Evolutionary conservation across 2,113 vertebrate species (phyloP).

Genomic region (Poeciliopsis retropinna): DNA sequence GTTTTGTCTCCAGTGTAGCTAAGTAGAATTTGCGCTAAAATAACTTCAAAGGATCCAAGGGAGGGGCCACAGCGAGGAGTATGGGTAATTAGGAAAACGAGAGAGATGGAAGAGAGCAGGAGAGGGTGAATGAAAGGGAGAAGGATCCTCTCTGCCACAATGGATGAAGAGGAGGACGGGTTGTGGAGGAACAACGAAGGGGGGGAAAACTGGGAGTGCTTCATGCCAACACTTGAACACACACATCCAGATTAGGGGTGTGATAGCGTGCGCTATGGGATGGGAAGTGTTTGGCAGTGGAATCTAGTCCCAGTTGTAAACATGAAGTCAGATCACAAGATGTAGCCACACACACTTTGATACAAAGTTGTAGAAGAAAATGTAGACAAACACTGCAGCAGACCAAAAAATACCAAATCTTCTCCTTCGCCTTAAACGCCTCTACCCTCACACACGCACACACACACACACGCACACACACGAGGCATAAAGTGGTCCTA

Average conservation of each 20-base stretch:
- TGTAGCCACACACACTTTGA: constrained; percentile 7
- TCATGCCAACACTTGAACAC: constrained; percentile 42
- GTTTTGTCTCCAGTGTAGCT: constrained; percentile 70
- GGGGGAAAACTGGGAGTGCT: constrained; percentile 20
- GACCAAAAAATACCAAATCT: background rate
- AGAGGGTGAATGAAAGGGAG: constrained; percentile 58
- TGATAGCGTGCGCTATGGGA: constrained; percentile 29
- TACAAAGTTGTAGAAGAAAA: background rate
- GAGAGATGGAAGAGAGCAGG: constrained; percentile 37
- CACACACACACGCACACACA: background rate
- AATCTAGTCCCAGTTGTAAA: constrained; percentile 51
- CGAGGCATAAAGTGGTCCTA: constrained; percentile 42
- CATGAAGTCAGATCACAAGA: constrained; percentile 7
- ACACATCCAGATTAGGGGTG: constrained; percentile 30
- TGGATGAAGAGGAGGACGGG: constrained; percentile 55
- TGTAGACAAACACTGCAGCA: background rate
- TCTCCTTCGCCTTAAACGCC: background rate
- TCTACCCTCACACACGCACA: background rate
- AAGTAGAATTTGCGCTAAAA: constrained; percentile 70
- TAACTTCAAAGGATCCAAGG: constrained; percentile 73
- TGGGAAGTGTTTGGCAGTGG: constrained; percentile 41
- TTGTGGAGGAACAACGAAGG: constrained; percentile 23
- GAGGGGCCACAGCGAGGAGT: constrained; percentile 65
- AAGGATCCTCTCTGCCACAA: constrained; percentile 63
- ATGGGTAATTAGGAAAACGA: constrained; percentile 70